These are phyloP conservation scores for Phaonia tiefii DNA, from an alignment of 2,888 invertebrate species.

Conservation along the genomic window DNA sequence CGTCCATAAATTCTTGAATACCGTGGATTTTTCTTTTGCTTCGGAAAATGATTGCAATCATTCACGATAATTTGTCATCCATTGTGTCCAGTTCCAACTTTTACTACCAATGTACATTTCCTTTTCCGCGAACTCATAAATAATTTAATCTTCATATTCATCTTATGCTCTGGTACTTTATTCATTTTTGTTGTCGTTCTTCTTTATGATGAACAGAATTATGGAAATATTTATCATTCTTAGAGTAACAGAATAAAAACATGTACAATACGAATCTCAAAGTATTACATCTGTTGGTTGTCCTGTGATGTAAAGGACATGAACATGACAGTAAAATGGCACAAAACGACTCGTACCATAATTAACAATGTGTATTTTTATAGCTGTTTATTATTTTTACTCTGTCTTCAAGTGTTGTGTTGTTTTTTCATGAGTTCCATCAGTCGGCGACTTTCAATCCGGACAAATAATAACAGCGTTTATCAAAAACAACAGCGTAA, in stretches of 20 bases:
- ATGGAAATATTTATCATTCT: too few relatives aligned
- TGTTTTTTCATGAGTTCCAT: slow-evolving; percentile 5
- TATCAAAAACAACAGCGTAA: neutral
- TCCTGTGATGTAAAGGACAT: neutral
- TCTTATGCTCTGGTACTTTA: neutral
- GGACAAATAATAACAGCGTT: too few relatives aligned
- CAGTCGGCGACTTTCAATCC: slow-evolving; percentile 7
- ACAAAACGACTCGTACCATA: slow-evolving; percentile 6
- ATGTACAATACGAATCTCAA: neutral
- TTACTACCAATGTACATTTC: neutral
- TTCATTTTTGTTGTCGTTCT: neutral
- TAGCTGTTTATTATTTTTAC: slow-evolving; percentile 28
- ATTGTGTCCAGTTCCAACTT: neutral
- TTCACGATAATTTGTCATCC: slow-evolving; percentile 34
- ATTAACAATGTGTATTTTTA: slow-evolving; percentile 34
- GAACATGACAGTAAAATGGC: slow-evolving; percentile 7
- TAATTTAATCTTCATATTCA: slow-evolving; percentile 29
- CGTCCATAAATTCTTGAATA: too few relatives aligned
- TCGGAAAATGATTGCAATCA: slow-evolving; percentile 26
- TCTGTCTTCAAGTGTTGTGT: slow-evolving; percentile 3
- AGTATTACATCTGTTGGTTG: neutral
- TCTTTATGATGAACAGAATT: slow-evolving; percentile 16
- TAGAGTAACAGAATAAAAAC: too few relatives aligned
- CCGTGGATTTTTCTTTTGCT: too few relatives aligned
- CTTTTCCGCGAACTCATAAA: neutral